Conservation (phyloP, 1,140 invertebrate genomes). For the Belonocnema kinseyi region DNA sequence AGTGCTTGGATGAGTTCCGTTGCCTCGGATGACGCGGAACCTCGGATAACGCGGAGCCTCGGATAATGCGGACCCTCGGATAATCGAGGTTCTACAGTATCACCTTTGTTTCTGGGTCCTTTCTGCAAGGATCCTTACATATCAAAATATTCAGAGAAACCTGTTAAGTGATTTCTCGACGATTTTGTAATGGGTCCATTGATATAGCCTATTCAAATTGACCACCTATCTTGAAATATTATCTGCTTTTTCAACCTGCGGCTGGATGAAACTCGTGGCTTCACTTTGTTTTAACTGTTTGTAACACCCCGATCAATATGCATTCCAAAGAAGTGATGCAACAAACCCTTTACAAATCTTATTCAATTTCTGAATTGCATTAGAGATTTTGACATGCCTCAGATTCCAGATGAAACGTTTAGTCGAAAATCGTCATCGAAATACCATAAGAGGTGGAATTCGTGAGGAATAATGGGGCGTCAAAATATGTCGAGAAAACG, state of each 20-base stretch:
- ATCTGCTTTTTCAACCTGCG: too few species aligned
- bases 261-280: too few species aligned
- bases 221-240: background rate
- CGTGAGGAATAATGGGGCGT: constrained; percentile 52
- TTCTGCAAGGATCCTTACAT: background rate
- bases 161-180: constrained; percentile 23
- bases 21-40: too few species aligned
- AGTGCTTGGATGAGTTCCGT: too few species aligned
- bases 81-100: too few species aligned
- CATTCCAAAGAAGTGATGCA: too few species aligned
- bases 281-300: too few species aligned
- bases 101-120: constrained; percentile 10
- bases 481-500: constrained; percentile 66
- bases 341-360: too few species aligned
- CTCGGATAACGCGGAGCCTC: too few species aligned
- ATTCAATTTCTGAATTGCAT: background rate
- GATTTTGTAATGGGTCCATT: constrained; percentile 19
- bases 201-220: background rate
- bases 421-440: constrained; percentile 3
- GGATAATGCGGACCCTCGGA: too few species aligned
- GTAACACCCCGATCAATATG: too few species aligned
- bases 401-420: constrained; percentile 7
- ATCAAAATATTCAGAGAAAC: background rate
- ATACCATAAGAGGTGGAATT: constrained; percentile 30
- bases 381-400: constrained; percentile 1